A percentile compares a stretch with the other conserved stretches of the same genome.
Evolutionary conservation across 1,140 invertebrate species (phyloP).

Genomic region (Brachionus asplanchnoidis): DNA sequence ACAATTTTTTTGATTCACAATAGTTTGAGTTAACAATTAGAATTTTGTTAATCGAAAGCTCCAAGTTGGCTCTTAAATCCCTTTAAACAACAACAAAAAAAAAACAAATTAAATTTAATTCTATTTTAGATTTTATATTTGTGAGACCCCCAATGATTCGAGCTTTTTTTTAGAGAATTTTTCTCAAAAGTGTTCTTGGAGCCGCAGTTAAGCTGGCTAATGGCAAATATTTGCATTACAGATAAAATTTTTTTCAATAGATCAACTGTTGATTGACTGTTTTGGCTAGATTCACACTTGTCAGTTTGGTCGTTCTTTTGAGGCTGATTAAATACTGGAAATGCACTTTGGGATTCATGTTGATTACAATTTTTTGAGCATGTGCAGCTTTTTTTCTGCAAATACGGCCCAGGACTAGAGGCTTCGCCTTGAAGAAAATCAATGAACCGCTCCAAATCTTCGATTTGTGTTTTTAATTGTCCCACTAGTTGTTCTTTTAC

Average conservation of each 20-base stretch:
- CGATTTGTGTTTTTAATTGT: constrained; percentile 92
- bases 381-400: background rate
- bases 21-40: no score
- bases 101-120: no score
- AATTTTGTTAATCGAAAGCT: no score
- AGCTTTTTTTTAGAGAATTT: constrained; percentile 76
- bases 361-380: no score
- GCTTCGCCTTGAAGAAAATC: constrained; percentile 78
- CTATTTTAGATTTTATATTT: background rate
- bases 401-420: constrained; percentile 9
- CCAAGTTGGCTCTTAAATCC: no score
- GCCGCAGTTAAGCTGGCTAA: constrained; percentile 82
- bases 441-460: constrained; percentile 93
- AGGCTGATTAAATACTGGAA: constrained; percentile 8
- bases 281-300: constrained; percentile 52
- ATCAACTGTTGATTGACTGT: constrained; percentile 61
- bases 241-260: constrained; percentile 77
- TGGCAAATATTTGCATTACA: constrained; percentile 82
- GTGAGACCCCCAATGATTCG: constrained; percentile 78
- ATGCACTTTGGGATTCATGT: background rate
- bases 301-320: no score
- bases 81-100: no score
- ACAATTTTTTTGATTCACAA: no score
- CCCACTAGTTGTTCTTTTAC: constrained; percentile 89
- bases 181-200: constrained; percentile 65